Conservation (phyloP, 2,888 invertebrate genomes). For the Torymus tubicola region DNA sequence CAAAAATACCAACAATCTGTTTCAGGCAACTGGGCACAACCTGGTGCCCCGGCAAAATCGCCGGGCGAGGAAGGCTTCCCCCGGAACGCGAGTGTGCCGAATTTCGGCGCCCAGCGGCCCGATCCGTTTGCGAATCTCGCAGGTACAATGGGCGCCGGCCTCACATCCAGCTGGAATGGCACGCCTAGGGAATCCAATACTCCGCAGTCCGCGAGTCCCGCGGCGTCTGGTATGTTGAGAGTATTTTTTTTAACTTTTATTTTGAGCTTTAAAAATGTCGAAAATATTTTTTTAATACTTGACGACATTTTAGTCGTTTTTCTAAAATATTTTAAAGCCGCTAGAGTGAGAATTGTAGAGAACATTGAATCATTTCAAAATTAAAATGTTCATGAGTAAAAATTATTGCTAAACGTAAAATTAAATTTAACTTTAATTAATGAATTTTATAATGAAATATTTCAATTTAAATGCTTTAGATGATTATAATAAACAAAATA, state of each 20-base stretch:
- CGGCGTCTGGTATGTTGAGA: conserved; percentile 63
- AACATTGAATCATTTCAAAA: too few species aligned
- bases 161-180: conserved; percentile 75
- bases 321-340: too few species aligned
- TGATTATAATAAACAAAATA: too few species aligned
- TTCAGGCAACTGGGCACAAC: conserved; percentile 71
- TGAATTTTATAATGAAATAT: too few species aligned
- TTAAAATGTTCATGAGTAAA: too few species aligned
- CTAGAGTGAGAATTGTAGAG: too few species aligned
- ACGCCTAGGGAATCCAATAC: conserved; percentile 74
- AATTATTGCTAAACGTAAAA: too few species aligned
- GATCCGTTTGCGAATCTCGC: conserved; percentile 88
- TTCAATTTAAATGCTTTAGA: too few species aligned
- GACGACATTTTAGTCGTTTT: too few species aligned
- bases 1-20: conserved; percentile 7
- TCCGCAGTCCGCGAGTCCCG: conserved; percentile 73
- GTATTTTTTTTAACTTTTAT: not conserved
- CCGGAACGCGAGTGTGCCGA: conserved; percentile 77
- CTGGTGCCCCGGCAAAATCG: conserved; percentile 52
- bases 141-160: conserved; percentile 70
- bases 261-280: too few species aligned
- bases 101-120: conserved; percentile 77
- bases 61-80: conserved; percentile 71
- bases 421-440: too few species aligned
- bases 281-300: too few species aligned